A percentile compares a stretch with the other conserved stretches of the same genome.
phyloP scores from a whole-genome alignment of 1,140 invertebrate genomes.

The Phenacoccus solenopsis region DNA sequence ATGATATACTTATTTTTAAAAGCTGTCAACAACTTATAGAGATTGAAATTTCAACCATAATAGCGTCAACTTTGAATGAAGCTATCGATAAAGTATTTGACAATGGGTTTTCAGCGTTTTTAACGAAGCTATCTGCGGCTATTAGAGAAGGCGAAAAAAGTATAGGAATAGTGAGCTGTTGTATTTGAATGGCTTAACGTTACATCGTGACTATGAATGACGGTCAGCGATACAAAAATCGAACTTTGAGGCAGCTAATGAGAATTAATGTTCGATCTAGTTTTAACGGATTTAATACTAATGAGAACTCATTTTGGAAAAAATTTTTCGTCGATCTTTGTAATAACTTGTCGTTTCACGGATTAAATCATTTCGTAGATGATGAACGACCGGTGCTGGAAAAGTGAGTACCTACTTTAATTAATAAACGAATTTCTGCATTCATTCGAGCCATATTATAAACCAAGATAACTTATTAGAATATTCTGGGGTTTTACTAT shows the following conservation, averaged over 20 bases:
- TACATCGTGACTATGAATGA: background rate
- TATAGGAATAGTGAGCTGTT: no score
- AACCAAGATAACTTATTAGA: constrained; percentile 8
- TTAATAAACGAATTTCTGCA: background rate
- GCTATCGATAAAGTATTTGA: no score
- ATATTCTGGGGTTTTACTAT: constrained; percentile 20
- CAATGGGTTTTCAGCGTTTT: no score
- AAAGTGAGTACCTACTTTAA: constrained; percentile 20
- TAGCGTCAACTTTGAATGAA: no score
- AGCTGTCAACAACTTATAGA: no score
- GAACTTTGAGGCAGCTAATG: background rate
- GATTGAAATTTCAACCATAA: no score
- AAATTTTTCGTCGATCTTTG: constrained; percentile 20
- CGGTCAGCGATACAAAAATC: background rate
- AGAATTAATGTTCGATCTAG: background rate
- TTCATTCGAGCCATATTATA: background rate
- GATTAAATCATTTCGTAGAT: constrained; percentile 20
- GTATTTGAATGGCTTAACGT: no score
- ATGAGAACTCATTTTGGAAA: constrained; percentile 9
- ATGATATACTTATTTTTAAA: no score
- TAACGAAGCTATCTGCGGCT: no score
- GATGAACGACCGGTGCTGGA: constrained; percentile 7
- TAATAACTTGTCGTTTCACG: constrained; percentile 22
- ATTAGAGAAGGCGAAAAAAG: no score
- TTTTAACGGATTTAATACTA: background rate